Base-by-base conservation (phyloP, 2,113 vertebrate genomes). In the Baryphthengus martii region DNA sequence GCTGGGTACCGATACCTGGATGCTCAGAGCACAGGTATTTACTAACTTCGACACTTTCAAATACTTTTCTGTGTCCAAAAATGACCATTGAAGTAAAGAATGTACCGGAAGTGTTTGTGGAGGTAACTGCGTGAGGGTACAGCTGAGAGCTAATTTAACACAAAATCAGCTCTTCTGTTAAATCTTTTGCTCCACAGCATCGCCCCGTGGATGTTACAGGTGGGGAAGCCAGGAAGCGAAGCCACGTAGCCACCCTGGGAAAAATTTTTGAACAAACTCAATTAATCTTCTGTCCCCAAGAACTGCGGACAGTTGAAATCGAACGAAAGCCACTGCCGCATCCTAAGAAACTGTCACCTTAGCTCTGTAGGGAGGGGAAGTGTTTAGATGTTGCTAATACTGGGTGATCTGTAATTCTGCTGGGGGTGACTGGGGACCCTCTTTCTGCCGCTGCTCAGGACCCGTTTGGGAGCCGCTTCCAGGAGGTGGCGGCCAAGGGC, bases 401-500 rank as follows among this genome's bases (percentile, higher is more conserved):
- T 53, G 18, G 12, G 31, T 56, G 44, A 12, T 29, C 62, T 6
- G 25, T 40, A 31, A 35, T 24, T 76, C 45, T 35, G 40, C 39
- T 35, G 55, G 4, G 39, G 33, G 67, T 70, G 70, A 9, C 21
- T 10, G 15, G 1, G 31, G 44, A 9, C 52, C 11, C 5, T 17
- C 17, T 49, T 31, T 50, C 25, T 13, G 70, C 8, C 45, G 20
- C 25, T 10, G 24, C 66, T 73, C 29, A 1, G 65, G n/a, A 1
- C 23, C 78, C 15, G 5, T 11, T 33, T 10, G 1, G 26, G 5
- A 7, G 37, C 81, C 19, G 19, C 70, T 80, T 49, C 96, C 95
- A 91, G 73, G 39, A 92, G 97, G 92, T 96, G 97, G 97, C 97
- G 14, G 61, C 42, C 85, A 8, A 66, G 90, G 63, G 68, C 91